Evolutionary conservation across 2,113 vertebrate genomes (phyloP).

Genomic region (Vulpes lagopus): DNA sequence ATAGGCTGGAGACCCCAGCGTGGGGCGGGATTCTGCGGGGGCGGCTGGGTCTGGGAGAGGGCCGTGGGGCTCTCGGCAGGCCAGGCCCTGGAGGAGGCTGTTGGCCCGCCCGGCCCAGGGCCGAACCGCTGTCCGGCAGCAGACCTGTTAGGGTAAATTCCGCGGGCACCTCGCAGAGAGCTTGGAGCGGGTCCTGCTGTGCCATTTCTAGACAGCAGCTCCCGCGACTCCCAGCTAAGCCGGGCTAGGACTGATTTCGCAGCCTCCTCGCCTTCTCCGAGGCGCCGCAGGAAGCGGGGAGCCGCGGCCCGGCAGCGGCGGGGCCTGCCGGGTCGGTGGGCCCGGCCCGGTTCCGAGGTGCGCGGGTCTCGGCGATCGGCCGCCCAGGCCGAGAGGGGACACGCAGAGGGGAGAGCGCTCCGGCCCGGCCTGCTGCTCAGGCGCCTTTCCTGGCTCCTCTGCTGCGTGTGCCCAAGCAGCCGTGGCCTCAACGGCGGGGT

Average conservation of each 20-base stretch:
- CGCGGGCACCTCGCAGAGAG: background rate
- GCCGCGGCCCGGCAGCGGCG: background rate
- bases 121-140: background rate
- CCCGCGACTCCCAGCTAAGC: slow-evolving; percentile 31
- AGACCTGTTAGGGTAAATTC: background rate
- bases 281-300: slow-evolving; percentile 72
- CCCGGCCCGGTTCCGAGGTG: background rate
- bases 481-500: background rate
- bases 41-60: background rate
- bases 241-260: background rate
- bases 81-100: background rate
- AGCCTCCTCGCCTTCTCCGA: background rate
- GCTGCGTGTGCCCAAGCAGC: background rate
- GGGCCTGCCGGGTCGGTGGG: background rate
- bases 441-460: background rate
- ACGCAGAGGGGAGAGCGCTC: background rate
- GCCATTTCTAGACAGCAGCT: slow-evolving; percentile 50
- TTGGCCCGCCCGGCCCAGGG: background rate
- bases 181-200: background rate
- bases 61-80: background rate
- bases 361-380: background rate
- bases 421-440: background rate
- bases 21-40: background rate
- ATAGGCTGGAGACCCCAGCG: background rate
- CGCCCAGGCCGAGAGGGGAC: background rate